Base-by-base conservation (phyloP, 2,113 vertebrate genomes). In the Neogale vison region DNA sequence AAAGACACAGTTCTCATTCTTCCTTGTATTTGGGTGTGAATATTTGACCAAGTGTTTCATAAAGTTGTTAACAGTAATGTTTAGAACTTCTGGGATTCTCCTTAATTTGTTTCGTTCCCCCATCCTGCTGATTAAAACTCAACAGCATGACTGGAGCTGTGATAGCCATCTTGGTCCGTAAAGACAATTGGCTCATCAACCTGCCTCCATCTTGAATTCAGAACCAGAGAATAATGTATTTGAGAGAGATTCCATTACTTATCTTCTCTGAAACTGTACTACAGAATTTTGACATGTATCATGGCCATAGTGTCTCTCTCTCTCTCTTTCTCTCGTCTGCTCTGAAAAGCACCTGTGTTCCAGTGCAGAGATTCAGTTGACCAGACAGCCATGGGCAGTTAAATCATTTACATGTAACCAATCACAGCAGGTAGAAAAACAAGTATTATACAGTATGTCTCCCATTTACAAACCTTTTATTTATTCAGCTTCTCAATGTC, bases 401-500 rank as follows among this genome's bases (percentile, higher is more conserved):
- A 21, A 69, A 85, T 45, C 8, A 79, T 29, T 92, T 79, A 61
- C 55, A 74, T 36, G n/a, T 69, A 82, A 87, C 1, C 59, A 24
- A 23, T 83, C 42, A 52, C 21, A 92, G 4, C n/a, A 95, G 17
- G 34, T 23, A 86, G 59, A 90, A 3, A 50, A n/a, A 11, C 7
- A 39, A 39, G 15, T 93, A 6, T 77, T 80, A 55, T 24, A n/a
- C 34, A 69, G 5, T 36, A 59, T 12, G 3, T 55, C 29, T 90
- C 18, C 90, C 45, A 65, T 42, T 90, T 94, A 50, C 17, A 89
- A 91, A 34, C 29, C 29, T 24, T 9, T 72, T 52, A 79, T 80
- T 90, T 88, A 36, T 93, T 34, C 26, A 84, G 31, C 21, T 97
- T 97, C 61, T 96, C 34, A 84, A 61, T 50, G n/a, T 92, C 9